Evolutionary conservation across 2,888 invertebrate genomes (phyloP).

Genomic region (Apamea sordens): DNA sequence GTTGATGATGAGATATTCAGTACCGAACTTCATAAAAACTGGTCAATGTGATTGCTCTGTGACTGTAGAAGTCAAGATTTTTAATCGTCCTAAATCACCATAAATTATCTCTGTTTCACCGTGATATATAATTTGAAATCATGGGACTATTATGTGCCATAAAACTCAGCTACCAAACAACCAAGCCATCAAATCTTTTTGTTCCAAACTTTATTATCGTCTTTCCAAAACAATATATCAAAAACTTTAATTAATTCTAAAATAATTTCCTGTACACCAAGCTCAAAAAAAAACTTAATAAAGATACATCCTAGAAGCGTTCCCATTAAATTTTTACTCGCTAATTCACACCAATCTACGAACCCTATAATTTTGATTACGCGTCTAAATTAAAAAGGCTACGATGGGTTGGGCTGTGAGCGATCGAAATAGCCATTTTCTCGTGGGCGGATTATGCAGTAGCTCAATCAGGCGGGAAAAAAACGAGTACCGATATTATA

Average conservation of each 20-base stretch:
- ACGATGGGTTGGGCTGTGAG: slow-evolving; percentile 41
- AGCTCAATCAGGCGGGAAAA: slow-evolving; percentile 84
- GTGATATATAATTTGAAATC: background rate
- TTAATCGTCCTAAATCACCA: background rate
- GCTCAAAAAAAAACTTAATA: slow-evolving; percentile 76
- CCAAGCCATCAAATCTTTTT: slow-evolving; percentile 20
- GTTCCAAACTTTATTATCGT: slow-evolving; percentile 39
- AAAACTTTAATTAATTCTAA: slow-evolving; percentile 65
- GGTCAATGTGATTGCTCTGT: background rate
- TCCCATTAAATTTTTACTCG: slow-evolving; percentile 84
- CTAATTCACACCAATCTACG: slow-evolving; percentile 80
- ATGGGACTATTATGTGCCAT: slow-evolving; percentile 10
- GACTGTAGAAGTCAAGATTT: background rate
- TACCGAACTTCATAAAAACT: background rate
- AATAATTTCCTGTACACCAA: slow-evolving; percentile 73
- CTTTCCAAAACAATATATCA: slow-evolving; percentile 56
- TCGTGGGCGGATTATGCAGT: slow-evolving; percentile 77
- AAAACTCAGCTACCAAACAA: slow-evolving; percentile 17
- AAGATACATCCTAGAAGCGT: slow-evolving; percentile 77
- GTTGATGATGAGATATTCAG: background rate
- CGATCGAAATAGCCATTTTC: slow-evolving; percentile 65
- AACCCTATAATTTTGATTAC: slow-evolving; percentile 80
- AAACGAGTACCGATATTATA: slow-evolving; percentile 78
- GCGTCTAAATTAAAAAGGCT: slow-evolving; percentile 75
- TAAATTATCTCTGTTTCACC: background rate